These are phyloP conservation scores for Hemibagrus guttatus DNA, from an alignment of 2,797 vertebrate genomes.

Conservation along the genomic window DNA sequence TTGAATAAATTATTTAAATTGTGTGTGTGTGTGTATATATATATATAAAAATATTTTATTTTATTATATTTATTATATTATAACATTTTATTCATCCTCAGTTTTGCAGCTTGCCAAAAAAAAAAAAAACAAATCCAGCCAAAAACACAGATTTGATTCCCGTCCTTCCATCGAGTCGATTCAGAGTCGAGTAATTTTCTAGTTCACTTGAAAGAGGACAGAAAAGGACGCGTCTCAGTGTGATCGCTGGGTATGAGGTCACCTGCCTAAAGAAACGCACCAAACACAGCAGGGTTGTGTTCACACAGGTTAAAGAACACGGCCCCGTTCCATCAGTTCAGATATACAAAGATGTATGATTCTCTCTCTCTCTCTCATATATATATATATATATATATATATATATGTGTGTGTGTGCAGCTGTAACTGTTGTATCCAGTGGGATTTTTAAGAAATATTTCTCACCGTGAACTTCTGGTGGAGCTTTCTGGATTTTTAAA, in stretches of 20 bases:
- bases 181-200: neutral
- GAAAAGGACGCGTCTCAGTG: neutral
- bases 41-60: no score
- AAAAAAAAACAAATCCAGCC: neutral
- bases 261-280: neutral
- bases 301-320: no score
- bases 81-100: no score
- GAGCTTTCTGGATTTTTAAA: conserved; percentile 84
- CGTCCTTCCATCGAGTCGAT: neutral
- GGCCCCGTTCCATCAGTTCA: no score
- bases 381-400: no score
- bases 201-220: neutral
- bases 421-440: no score
- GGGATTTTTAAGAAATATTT: conserved; percentile 36
- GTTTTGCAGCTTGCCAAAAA: neutral
- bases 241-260: no score
- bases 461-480: conserved; percentile 78
- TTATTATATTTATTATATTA: no score
- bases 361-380: no score
- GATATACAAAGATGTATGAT: no score
- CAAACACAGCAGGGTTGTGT: neutral
- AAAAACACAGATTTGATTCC: neutral
- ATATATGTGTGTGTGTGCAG: no score
- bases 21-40: no score
- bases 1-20: neutral